Percentiles rank a stretch among this genome's conserved stretches.
Conservation (phyloP, 2,888 invertebrate genomes). For the Acleris sparsana region DNA sequence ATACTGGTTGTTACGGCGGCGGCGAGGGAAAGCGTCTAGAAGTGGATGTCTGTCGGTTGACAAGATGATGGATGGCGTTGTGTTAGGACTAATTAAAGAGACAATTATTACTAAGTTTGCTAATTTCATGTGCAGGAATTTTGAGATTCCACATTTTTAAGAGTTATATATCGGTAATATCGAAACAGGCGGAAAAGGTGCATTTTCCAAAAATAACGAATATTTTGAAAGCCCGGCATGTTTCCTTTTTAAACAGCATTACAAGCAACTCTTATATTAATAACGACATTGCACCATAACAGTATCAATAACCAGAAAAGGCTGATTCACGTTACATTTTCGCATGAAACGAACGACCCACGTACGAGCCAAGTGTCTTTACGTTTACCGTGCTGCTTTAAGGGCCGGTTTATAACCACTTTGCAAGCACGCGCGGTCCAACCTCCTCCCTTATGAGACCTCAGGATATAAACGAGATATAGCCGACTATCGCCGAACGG, state of each 20-base stretch:
- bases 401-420: slow-evolving; percentile 68
- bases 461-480: slow-evolving; percentile 63
- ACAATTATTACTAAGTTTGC: no score
- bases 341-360: slow-evolving; percentile 57
- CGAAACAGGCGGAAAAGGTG: no score
- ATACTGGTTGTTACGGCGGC: no score
- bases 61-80: no score
- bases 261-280: slow-evolving; percentile 33
- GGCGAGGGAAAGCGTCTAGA: no score
- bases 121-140: no score
- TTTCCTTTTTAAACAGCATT: not conserved
- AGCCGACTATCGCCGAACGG: slow-evolving; percentile 54
- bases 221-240: not conserved
- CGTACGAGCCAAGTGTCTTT: slow-evolving; percentile 57
- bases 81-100: no score
- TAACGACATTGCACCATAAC: slow-evolving; percentile 59
- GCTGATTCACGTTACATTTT: slow-evolving; percentile 33
- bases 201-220: not conserved
- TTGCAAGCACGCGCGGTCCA: slow-evolving; percentile 58
- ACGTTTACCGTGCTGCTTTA: slow-evolving; percentile 41
- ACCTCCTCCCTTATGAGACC: slow-evolving; percentile 63
- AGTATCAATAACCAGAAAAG: slow-evolving; percentile 58
- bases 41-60: no score
- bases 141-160: no score
- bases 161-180: no score